Conservation (phyloP, 2,113 vertebrate species). For the Tonatia bakeri region DNA sequence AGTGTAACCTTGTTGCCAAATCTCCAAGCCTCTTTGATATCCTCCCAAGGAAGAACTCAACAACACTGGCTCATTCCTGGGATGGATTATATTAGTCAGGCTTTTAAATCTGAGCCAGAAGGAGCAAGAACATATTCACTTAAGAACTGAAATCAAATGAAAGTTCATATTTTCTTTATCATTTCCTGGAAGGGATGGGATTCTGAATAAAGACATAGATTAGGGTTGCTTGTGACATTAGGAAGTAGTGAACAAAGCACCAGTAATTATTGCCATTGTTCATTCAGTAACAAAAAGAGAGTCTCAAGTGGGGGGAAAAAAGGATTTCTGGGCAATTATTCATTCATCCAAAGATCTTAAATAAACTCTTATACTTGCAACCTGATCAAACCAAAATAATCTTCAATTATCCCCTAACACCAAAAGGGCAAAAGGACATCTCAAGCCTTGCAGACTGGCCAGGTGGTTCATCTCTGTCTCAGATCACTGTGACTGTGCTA, state of each 20-base stretch:
- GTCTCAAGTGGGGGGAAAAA: not conserved
- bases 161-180: not conserved
- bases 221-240: not conserved
- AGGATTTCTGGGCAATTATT: not conserved
- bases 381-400: not conserved
- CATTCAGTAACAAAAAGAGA: slow-evolving; percentile 1
- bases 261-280: not conserved
- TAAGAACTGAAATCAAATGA: not conserved
- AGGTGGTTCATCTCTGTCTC: not conserved
- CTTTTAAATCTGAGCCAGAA: slow-evolving; percentile 3
- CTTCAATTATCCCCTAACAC: not conserved
- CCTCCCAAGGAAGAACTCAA: not conserved
- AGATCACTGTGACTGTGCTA: not conserved
- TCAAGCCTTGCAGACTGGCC: not conserved
- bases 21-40: not conserved
- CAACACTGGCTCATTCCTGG: not conserved
- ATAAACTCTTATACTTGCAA: not conserved
- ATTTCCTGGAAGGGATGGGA: not conserved
- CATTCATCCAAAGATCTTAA: not conserved
- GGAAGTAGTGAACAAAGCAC: not conserved
- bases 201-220: not conserved
- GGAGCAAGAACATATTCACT: not conserved
- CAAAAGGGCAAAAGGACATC: not conserved
- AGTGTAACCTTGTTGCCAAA: not conserved
- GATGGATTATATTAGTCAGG: not conserved